Evolutionary conservation across 2,797 vertebrate genomes (phyloP), one percentile per base, ranked within the genome.

Genomic region (Galagoides demidoff): DNA sequence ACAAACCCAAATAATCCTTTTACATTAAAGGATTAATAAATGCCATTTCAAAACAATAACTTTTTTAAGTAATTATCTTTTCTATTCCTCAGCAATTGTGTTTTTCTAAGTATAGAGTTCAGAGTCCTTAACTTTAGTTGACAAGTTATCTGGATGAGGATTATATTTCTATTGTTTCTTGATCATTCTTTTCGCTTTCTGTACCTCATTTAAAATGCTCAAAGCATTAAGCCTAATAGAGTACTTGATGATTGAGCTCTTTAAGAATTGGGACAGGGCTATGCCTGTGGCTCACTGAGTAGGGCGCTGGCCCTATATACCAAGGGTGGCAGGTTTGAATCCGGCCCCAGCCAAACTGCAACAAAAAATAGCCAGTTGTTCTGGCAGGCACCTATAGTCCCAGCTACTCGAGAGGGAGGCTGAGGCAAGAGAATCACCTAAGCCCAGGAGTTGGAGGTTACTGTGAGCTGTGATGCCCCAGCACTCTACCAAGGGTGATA

Each of bases 11-110:
- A 82, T 92, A 96, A 90, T 82, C 79, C 27, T 90, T 90, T 31
- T 81, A 81, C 52, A 94, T 81, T 63, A 90, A 92, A 96, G 57
- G n/a, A 91, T 93, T 94, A 83, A 66, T 84, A 90, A 61, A 79
- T 92, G 27, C 23, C 34, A 73, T 93, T 96, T 96, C 43, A 90
- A 94, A 96, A 92, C 19, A 81, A 64, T 81, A 34, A 7, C 23
- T 10, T 68, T 96, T 84, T 86, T 57, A 85, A 93, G 49, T 83
- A 57, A 61, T 89, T 57, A 12, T 55, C 20, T 89, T 66, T 57
- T 85, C 34, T 92, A 92, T 92, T 49, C 45, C 27, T 11, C 45
- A 90, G 61, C 49, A 90, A 70, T 63, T 85, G 13, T 68, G 20
- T 74, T 96, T 94, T 95, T 81, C 22, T 81, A 23, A 73, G 59